Percentiles rank a stretch among this genome's conserved stretches.
Conservation (phyloP, 2,888 invertebrate genomes). For the Elmis aenea region DNA sequence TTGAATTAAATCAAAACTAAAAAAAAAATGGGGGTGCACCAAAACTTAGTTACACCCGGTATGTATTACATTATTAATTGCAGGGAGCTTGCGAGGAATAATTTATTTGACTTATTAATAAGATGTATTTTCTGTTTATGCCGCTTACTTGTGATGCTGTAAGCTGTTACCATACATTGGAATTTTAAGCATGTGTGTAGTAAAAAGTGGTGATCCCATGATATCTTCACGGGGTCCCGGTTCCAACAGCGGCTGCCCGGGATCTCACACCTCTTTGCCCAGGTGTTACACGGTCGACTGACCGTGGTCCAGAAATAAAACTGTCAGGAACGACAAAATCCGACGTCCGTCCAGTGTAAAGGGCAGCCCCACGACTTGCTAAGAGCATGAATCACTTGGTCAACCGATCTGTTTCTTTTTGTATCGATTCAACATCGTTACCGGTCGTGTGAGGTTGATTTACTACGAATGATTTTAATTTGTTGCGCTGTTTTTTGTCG, state of each 20-base stretch:
- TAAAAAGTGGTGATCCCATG: conserved; percentile 22
- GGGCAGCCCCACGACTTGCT: conserved; percentile 22
- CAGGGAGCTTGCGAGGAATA: too few relatives aligned
- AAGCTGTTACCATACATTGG: too few relatives aligned
- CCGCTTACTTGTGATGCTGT: too few relatives aligned
- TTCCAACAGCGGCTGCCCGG: conserved; percentile 24
- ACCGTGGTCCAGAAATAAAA: conserved; percentile 27
- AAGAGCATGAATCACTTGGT: conserved; percentile 33
- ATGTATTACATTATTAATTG: too few relatives aligned
- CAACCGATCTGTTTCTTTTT: conserved; percentile 32
- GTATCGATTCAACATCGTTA: conserved; percentile 40
- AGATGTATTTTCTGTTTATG: too few relatives aligned
- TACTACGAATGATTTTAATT: conserved; percentile 32
- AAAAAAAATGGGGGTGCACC: too few relatives aligned
- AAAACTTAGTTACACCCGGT: too few relatives aligned
- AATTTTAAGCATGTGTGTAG: conserved; percentile 27
- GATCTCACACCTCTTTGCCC: conserved; percentile 31
- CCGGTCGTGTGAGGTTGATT: conserved; percentile 39
- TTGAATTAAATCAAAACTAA: too few relatives aligned
- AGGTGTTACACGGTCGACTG: conserved; percentile 29
- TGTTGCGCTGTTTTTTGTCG: too few relatives aligned
- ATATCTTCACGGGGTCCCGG: conserved; percentile 26
- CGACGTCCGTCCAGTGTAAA: conserved; percentile 24
- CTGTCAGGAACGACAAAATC: conserved; percentile 22
- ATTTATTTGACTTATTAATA: too few relatives aligned